A percentile compares a stretch with the other conserved stretches of the same genome.
Conservation (phyloP, 2,888 invertebrate species). For the Fabriciana adippe region DNA sequence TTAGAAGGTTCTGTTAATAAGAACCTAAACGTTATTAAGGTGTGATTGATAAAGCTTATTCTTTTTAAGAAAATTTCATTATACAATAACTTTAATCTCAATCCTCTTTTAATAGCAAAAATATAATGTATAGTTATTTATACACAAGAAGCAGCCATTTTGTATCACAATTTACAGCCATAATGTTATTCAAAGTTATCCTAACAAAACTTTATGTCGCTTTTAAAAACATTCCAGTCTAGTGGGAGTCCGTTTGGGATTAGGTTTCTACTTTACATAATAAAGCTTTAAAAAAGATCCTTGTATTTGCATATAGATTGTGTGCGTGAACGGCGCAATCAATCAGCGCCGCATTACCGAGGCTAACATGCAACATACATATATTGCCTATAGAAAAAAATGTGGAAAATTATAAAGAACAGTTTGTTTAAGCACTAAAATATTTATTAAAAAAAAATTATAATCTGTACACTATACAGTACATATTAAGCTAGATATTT, state of each 20-base stretch:
- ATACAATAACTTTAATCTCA: no score
- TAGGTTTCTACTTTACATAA: constrained; percentile 68
- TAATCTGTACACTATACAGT: no score
- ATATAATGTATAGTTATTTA: not conserved
- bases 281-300: constrained; percentile 56
- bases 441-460: no score
- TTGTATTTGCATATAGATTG: constrained; percentile 71
- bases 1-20: no score
- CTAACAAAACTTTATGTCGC: constrained; percentile 28
- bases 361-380: constrained; percentile 14
- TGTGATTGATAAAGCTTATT: no score
- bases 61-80: no score
- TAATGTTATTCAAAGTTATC: constrained; percentile 20
- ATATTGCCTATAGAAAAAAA: not conserved
- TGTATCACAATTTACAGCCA: constrained; percentile 2
- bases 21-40: no score
- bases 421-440: no score
- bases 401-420: no score
- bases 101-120: not conserved
- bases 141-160: not conserved
- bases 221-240: constrained; percentile 47
- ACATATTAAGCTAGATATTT: no score
- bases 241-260: constrained; percentile 57
- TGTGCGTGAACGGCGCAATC: constrained; percentile 59
- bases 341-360: constrained; percentile 50